Conservation (phyloP, 2,113 vertebrate genomes). For the Entomyzon cyanotis region DNA sequence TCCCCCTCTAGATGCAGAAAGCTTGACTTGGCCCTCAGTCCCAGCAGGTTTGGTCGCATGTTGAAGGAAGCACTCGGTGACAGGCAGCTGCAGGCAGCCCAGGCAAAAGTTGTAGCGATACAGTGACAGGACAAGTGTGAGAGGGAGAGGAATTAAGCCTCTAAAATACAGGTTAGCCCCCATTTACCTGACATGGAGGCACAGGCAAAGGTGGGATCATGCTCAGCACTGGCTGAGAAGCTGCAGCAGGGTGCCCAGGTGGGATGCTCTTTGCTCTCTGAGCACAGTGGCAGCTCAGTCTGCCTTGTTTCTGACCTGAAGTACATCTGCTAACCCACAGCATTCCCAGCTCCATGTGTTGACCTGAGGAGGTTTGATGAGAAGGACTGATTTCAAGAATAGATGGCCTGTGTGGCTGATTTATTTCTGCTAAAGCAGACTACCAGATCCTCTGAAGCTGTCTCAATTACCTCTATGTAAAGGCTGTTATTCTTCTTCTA, state of each 20-base stretch:
- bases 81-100: background rate
- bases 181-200: background rate
- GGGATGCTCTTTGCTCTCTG: background rate
- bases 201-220: background rate
- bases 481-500: slow-evolving; percentile 76
- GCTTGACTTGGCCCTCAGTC: background rate
- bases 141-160: background rate
- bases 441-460: slow-evolving; percentile 70
- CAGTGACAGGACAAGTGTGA: background rate
- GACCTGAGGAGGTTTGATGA: slow-evolving; percentile 68
- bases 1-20: background rate
- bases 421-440: slow-evolving; percentile 80
- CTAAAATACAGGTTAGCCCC: background rate
- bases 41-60: background rate
- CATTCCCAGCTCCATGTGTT: background rate
- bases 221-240: background rate
- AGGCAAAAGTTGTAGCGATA: rapidly evolving
- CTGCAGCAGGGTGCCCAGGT: background rate
- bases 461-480: slow-evolving; percentile 77
- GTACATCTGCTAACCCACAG: background rate
- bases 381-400: slow-evolving; percentile 69
- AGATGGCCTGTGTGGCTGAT: slow-evolving; percentile 76
- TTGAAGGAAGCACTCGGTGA: rapidly evolving
- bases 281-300: background rate
- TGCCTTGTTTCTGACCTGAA: background rate